Evolutionary conservation across 2,888 invertebrate genomes (phyloP), one percentile per base, ranked within the genome.

Genomic region (Cremastinae sp.): DNA sequence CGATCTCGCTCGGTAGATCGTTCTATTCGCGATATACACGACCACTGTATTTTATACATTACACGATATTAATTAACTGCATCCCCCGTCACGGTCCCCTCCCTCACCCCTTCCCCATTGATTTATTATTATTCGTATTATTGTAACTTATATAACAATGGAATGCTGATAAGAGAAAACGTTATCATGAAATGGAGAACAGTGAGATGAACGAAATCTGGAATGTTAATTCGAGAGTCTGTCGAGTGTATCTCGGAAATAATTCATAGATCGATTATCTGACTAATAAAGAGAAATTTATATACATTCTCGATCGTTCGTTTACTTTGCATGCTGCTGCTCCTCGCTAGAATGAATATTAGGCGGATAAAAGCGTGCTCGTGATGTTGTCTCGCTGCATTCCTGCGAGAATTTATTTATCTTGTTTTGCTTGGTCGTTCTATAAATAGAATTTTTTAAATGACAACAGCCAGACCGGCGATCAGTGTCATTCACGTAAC

Each of bases 11-110:
- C 43, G 36, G 38, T 28, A 54, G 65, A n/a, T 78, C 66, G 53
- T 53, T 53, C 74, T 64, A 58, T 71, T 66, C 84, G 78, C 72
- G 78, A 83, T 85, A 82, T 84, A 81, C 83, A 84, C 81, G 83
- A 83, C 81, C 81, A 82, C 84, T 86, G 84, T 88, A 87, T 88
- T 89, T 89, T 89, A 85, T 88, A 88, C 84, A 84, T 84, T 80
- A 85, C 86, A 84, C 82, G 82, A 83, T 83, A 84, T 82, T 83
- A 83, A 84, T 83, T 85, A 83, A 75, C 76, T 70, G 56, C 47
- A 10, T 12, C 12, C 61, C 61, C 47, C 43, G 58, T 71, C 70
- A 54, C 70, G 51, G 34, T 54, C 61, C 61, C 54, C n/a, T n/a
- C n/a, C n/a, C n/a, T n/a, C n/a, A n/a, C n/a, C n/a, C n/a, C n/a